phyloP scores from a whole-genome alignment of 2,797 vertebrate species.

The Pseudomugil tenellus region DNA sequence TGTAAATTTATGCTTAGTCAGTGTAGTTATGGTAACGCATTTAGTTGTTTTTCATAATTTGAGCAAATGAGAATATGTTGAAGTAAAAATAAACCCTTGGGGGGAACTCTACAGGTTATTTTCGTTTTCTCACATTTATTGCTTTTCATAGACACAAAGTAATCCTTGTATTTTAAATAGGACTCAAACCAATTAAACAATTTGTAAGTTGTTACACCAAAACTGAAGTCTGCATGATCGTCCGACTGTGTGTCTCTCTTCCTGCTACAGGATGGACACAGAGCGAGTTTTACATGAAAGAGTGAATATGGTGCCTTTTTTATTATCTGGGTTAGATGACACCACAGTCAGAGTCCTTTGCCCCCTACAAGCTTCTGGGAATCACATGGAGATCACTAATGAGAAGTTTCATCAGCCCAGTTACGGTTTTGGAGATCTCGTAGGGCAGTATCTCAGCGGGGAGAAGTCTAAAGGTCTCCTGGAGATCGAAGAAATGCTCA shows the following conservation, averaged over 20 bases:
- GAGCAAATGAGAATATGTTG: no score
- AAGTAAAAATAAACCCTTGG: no score
- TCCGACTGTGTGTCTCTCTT: neutral
- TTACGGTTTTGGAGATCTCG: constrained; percentile 81
- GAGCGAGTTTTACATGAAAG: constrained; percentile 85
- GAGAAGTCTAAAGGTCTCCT: constrained; percentile 91
- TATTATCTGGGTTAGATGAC: constrained; percentile 73
- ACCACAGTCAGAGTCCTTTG: constrained; percentile 80
- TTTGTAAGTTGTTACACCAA: neutral
- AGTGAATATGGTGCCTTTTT: constrained; percentile 85
- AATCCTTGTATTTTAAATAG: no score
- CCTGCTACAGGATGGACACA: constrained; percentile 81
- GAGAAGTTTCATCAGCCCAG: constrained; percentile 88
- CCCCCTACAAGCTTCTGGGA: constrained; percentile 82
- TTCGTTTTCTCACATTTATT: no score
- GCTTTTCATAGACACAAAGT: no score
- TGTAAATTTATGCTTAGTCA: no score
- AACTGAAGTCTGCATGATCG: neutral
- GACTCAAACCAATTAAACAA: no score
- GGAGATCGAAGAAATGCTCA: constrained; percentile 91
- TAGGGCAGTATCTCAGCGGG: constrained; percentile 88
- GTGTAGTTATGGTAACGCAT: no score
- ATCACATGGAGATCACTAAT: constrained; percentile 83
- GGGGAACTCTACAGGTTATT: no score
- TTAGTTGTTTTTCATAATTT: no score